Conservation (phyloP, 2,113 vertebrate genomes). For the Mustelus asterias region DNA sequence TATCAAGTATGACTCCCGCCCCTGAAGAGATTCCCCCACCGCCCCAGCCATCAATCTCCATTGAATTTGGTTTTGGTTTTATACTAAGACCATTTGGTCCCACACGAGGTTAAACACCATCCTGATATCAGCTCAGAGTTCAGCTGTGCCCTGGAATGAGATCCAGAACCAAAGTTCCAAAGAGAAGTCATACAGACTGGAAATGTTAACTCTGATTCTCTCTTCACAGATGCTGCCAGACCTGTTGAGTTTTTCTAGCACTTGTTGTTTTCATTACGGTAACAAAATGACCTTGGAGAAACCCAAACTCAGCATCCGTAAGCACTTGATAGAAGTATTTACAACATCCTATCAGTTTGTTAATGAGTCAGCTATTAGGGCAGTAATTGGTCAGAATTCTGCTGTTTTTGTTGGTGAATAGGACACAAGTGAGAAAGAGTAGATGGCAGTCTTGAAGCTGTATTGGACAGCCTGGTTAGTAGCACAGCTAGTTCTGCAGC, state of each 20-base stretch:
- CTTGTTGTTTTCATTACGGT: not conserved
- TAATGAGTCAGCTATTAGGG: not conserved
- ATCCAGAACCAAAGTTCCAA: not conserved
- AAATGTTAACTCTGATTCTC: no score
- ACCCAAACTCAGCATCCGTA: not conserved
- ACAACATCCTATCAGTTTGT: not conserved
- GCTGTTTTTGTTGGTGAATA: not conserved
- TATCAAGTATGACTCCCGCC: not conserved
- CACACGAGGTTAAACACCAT: not conserved
- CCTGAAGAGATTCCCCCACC: not conserved
- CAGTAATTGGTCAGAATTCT: not conserved
- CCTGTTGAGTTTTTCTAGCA: no score
- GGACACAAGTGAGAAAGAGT: not conserved
- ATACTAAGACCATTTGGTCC: not conserved
- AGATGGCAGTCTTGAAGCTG: not conserved
- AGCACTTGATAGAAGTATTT: not conserved
- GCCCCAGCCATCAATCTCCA: not conserved
- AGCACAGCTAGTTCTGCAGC: not conserved
- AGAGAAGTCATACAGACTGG: no score
- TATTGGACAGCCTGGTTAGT: not conserved
- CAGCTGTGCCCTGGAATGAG: not conserved
- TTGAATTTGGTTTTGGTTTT: not conserved
- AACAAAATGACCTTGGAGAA: not conserved
- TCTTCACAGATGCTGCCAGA: no score
- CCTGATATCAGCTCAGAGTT: not conserved